Evolutionary conservation across 2,113 vertebrate species (phyloP).

Genomic region (Scatophagus argus): DNA sequence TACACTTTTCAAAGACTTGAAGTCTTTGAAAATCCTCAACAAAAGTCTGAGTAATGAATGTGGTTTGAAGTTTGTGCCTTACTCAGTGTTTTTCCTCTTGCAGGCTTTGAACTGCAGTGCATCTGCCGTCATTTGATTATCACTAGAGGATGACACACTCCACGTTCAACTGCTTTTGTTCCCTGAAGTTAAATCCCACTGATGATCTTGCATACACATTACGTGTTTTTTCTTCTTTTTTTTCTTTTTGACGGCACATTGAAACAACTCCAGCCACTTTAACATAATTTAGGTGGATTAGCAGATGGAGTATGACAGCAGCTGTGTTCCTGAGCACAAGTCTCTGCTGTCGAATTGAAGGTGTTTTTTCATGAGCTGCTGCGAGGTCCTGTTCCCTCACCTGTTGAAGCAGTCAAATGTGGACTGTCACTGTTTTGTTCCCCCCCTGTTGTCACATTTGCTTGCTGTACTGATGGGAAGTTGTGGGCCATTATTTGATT

Average conservation of each 20-base stretch:
- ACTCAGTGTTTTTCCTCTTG: not conserved
- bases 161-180: constrained; percentile 23
- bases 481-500: too few relatives aligned
- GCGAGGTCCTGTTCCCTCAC: not conserved
- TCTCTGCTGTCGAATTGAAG: not conserved
- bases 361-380: not conserved
- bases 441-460: not conserved
- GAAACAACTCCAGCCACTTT: not conserved
- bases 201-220: not conserved
- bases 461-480: not conserved
- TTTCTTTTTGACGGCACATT: not conserved
- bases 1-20: not conserved
- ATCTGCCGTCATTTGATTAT: not conserved
- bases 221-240: constrained; percentile 9
- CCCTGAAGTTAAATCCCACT: not conserved
- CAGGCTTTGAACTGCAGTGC: constrained; percentile 54
- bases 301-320: not conserved
- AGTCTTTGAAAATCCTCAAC: not conserved
- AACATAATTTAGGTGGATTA: not conserved
- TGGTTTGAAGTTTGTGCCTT: not conserved
- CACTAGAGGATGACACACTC: constrained; percentile 54
- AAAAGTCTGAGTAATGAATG: not conserved
- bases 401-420: not conserved
- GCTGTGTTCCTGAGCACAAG: not conserved
- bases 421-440: not conserved